A percentile compares a stretch with the other conserved stretches of the same genome.
phyloP scores from a whole-genome alignment of 2,888 invertebrate genomes.

The Acanthococcus lagerstroemiae region DNA sequence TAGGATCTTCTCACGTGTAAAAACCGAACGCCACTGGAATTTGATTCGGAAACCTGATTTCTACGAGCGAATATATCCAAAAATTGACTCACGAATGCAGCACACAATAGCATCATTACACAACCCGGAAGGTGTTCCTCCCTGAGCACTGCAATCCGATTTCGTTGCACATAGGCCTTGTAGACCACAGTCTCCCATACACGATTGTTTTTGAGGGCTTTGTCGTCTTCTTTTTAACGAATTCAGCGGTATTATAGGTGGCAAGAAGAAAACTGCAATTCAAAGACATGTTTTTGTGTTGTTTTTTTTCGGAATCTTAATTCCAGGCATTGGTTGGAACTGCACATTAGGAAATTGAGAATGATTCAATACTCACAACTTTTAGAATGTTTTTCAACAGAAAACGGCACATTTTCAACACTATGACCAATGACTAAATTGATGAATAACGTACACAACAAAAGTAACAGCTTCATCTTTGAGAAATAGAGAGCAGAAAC shows the following conservation, averaged over 20 bases:
- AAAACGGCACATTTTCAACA: not conserved
- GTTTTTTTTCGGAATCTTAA: too few relatives aligned
- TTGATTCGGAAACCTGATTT: not conserved
- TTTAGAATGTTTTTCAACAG: not conserved
- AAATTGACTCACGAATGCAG: slow-evolving; percentile 61
- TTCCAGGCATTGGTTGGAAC: too few relatives aligned
- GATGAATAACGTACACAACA: too few relatives aligned
- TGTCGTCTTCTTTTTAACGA: slow-evolving; percentile 12
- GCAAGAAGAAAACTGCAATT: slow-evolving; percentile 20
- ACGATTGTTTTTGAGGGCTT: slow-evolving; percentile 39
- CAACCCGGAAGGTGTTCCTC: slow-evolving; percentile 59
- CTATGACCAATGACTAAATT: not conserved
- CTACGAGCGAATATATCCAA: slow-evolving; percentile 38
- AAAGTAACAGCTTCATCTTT: too few relatives aligned
- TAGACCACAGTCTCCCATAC: slow-evolving; percentile 54
- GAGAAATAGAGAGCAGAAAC: too few relatives aligned
- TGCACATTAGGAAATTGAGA: too few relatives aligned
- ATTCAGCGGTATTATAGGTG: slow-evolving; percentile 19
- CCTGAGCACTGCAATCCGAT: slow-evolving; percentile 59
- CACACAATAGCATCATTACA: slow-evolving; percentile 68
- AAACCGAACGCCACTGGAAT: too few relatives aligned
- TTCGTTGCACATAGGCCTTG: slow-evolving; percentile 68
- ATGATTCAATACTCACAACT: not conserved
- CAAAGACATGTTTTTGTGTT: not conserved
- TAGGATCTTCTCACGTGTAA: too few relatives aligned